Base-by-base conservation (phyloP, 2,797 vertebrate species). In the Acrocephalus scirpaceus region DNA sequence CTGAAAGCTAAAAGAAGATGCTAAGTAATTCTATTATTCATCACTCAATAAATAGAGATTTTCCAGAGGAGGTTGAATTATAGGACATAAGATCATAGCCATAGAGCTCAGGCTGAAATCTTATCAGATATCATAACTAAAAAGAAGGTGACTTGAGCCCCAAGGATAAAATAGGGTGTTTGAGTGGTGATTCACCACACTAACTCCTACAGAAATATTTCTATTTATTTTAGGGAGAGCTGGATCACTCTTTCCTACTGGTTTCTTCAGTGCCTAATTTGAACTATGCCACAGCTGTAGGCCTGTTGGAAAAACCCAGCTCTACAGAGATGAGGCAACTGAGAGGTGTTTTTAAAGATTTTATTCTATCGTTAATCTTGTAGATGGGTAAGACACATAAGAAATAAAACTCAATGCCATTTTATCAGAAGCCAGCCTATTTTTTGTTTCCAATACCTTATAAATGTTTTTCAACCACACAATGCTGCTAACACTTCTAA, bases 41-140 rank as follows among this genome's bases (percentile, higher is more conserved):
- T 86, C 72, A 72, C 36, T 78, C 53, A 60, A 65, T 94, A 92
- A 93, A 81, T 4, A 72, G 65, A 86, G 40, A 27, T 58, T 93
- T 97, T 96, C 75, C 82, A 62, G 38, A 74, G 48, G n/a, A 79
- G 53, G 73, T 16, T 96, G 88, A 95, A 91, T 94, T 97, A 93
- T 84, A 66, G 70, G 64, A 87, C 60, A 2, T 73, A 92, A 93
- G 66, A 93, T 89, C 91, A 91, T 60, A 92, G 60, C 23, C 42
- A 25, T 19, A 47, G 34, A 78, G 50, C 47, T 92, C 71, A 92
- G 80, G 57, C 78, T 94, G 78, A 89, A 94, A 70, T 86, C 72
- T 86, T 88, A 92, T 86, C 94, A 95, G 93, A 95, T 94, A 77
- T 86, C 80, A 79, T 62, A 86, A 78, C 71, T 90, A 72, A 86